phyloP scores from a whole-genome alignment of 2,113 vertebrate species.

The Lepus americanus region DNA sequence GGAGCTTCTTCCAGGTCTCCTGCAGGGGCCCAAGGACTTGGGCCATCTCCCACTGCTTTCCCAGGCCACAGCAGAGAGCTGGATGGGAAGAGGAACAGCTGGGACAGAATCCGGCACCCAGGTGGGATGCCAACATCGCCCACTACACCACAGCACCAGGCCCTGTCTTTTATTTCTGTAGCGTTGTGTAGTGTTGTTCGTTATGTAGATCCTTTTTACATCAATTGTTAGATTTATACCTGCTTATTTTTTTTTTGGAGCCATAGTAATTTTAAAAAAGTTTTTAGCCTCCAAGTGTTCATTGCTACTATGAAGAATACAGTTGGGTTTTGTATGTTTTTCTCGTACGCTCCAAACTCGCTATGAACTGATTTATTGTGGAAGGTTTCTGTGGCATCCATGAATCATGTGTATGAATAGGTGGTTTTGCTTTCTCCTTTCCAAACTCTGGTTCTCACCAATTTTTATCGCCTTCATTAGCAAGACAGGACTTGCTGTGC shows the following conservation, averaged over 20 bases:
- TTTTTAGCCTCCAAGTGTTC: neutral
- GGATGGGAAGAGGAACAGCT: rapidly evolving
- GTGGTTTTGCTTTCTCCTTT: neutral
- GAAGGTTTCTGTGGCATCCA: neutral
- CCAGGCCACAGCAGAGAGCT: too few relatives aligned
- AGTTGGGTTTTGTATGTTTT: neutral
- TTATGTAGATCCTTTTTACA: neutral
- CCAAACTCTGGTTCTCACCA: neutral
- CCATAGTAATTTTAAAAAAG: neutral
- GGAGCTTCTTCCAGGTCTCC: too few relatives aligned
- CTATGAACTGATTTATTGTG: neutral
- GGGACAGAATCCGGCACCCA: too few relatives aligned
- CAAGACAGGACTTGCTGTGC: neutral
- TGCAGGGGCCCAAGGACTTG: too few relatives aligned
- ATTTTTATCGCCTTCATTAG: neutral
- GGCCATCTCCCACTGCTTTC: too few relatives aligned
- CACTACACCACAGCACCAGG: too few relatives aligned
- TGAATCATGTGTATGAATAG: neutral
- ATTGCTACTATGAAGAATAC: neutral
- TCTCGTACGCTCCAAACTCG: neutral
- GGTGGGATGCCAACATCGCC: too few relatives aligned
- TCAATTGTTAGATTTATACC: neutral
- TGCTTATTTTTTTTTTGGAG: neutral
- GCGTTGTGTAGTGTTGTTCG: neutral
- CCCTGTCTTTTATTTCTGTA: too few relatives aligned